Base-by-base conservation (phyloP, 1,140 invertebrate species). In the Brachionus angularis region DNA sequence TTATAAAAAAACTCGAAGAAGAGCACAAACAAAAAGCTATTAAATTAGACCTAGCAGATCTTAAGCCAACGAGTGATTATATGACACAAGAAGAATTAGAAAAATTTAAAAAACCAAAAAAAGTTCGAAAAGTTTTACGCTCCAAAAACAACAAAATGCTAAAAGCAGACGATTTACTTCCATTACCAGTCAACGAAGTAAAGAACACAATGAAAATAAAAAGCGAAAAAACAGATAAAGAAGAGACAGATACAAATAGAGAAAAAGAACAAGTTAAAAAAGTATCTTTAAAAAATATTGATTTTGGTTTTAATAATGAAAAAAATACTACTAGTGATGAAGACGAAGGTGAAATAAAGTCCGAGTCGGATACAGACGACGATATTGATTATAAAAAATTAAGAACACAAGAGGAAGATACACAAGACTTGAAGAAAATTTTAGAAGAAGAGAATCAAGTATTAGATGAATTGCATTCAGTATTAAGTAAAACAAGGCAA, bases 51-150 rank as follows among this genome's bases (percentile, higher is more conserved):
- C 29, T 70, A 18, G 29, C 33, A 21, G 46, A 50, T 18, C 47
- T 87, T 12, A 86, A 86, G 75, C 72, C 93, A 16, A 92, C 92
- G 0, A 88, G 87, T 7, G 93, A 97, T 79, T 97, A 94, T 81
- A 89, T 89, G 73, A 90, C 89, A 70, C 85, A 88, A 72, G 85
- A 87, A 70, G 92, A 96, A 82, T 82, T 93, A 79, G 84, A 90
- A 36, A 85, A 87, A 78, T 93, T 98, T 80, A 96, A 96, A 78
- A 97, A 97, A 81, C 85, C 89, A 29, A 96, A 93, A 78, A 94
- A 91, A 84, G 86, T 89, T 73, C 80, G 82, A 29, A 79, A 78
- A 73, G 79, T 80, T 73, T 73, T 84, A 25, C 75, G 85, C 5
- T n/a, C n/a, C n/a, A 85, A 84, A 73, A 81, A 80, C 50, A 74